Base-by-base conservation (phyloP, 2,797 vertebrate genomes). In the Phalloptychus januarius region DNA sequence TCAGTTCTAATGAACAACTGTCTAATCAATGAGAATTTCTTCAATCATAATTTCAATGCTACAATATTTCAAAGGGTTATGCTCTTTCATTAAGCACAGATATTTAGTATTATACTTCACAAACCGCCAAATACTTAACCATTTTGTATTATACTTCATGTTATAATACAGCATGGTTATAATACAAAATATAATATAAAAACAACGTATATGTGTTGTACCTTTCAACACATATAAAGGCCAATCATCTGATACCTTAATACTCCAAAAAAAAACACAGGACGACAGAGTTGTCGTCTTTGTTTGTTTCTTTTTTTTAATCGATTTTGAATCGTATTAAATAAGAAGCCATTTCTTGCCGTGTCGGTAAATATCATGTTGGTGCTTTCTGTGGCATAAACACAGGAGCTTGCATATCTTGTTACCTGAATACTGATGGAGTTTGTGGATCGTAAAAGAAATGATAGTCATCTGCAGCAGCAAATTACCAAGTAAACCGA, bases 101-200 rank as follows among this genome's bases (percentile, higher is more conserved):
- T 71, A 54, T 58, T 80, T 11, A 67, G 72, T 80, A 71, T 63
- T 40, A 76, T 33, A 25, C 44, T 4, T 61, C 3, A 88, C 42
- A 16, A 48, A 52, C 23, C 16, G 16, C 58, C 31, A 36, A 36
- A 20, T 36, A 63, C 7, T 36, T 36, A 33, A 63, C 28, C 1
- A 36, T 33, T 20, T 58, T 56, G 36, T 2, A 76, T 5, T 61
- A 28, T 63, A 74, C 6, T n/a, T n/a, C n/a, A n/a, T n/a, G n/a
- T n/a, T n/a, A n/a, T n/a, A n/a, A n/a, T n/a, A n/a, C n/a, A n/a
- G n/a, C n/a, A n/a, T n/a, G n/a, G n/a, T n/a, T n/a, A n/a, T n/a
- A n/a, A n/a, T n/a, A n/a, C n/a, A n/a, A n/a, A n/a, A n/a, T n/a
- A n/a, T n/a, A n/a, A n/a, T n/a, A n/a, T n/a, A n/a, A n/a, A n/a